Evolutionary conservation across 2,113 vertebrate species (phyloP).

Genomic region (Pachycephala philippinensis): DNA sequence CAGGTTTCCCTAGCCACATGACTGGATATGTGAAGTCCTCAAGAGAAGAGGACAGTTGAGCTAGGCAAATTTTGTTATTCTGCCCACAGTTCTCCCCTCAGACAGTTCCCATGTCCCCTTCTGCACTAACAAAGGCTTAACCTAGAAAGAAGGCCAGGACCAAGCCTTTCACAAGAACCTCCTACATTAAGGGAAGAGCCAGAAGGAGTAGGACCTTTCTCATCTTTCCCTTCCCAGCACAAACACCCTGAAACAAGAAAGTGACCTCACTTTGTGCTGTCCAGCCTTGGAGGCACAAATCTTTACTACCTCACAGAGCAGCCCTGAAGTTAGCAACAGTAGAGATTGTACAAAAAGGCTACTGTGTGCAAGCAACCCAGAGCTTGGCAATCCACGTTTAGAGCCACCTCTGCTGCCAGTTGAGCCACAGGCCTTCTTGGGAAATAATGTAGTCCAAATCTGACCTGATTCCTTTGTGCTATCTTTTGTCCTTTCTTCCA

Average conservation of each 20-base stretch:
- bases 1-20: background rate
- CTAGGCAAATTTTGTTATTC: background rate
- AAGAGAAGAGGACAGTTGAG: background rate
- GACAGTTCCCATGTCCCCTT: background rate
- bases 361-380: background rate
- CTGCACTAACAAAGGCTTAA: background rate
- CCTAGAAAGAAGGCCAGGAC: background rate
- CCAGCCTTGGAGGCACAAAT: background rate
- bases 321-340: background rate
- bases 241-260: background rate
- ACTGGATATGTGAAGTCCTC: background rate
- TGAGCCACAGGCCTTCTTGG: background rate
- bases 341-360: background rate
- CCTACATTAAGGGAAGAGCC: background rate
- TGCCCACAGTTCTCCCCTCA: background rate
- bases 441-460: background rate
- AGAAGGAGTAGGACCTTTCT: background rate
- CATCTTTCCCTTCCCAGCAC: background rate
- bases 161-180: background rate
- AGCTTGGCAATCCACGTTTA: background rate
- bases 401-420: background rate
- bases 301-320: background rate
- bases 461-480: slow-evolving; percentile 89
- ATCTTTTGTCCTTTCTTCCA: slow-evolving; percentile 94
- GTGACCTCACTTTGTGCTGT: background rate